Conservation (phyloP, 2,888 invertebrate genomes). For the Spodoptera picta region DNA sequence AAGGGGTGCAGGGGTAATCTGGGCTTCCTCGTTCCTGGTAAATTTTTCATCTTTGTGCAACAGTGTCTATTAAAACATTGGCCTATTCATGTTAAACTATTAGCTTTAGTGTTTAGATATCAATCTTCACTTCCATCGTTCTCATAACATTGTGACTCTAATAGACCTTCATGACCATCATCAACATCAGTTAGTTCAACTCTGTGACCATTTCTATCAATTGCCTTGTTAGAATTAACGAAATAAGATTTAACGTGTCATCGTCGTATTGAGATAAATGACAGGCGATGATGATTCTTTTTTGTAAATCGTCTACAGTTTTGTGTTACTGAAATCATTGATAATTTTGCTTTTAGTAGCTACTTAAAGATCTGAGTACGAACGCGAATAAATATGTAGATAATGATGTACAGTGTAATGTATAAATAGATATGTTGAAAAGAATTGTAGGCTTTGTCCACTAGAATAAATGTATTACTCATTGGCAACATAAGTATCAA, state of each 20-base stretch:
- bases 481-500: conserved; percentile 38
- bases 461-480: conserved; percentile 21
- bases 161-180: background rate
- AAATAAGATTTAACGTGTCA: conserved; percentile 49
- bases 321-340: too few relatives aligned
- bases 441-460: conserved; percentile 19
- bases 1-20: conserved; percentile 9
- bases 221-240: conserved; percentile 50
- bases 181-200: background rate
- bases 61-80: background rate
- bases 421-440: background rate
- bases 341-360: too few relatives aligned
- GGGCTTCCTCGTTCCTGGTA: background rate
- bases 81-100: too few relatives aligned
- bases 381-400: too few relatives aligned
- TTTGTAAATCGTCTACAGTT: conserved; percentile 53
- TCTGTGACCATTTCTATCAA: conserved; percentile 18
- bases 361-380: too few relatives aligned
- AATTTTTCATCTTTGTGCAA: background rate
- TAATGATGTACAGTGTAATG: too few relatives aligned
- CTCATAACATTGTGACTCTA: background rate
- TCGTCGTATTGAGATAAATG: conserved; percentile 46
- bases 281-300: conserved; percentile 48
- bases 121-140: background rate
- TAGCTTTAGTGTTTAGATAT: too few relatives aligned